Percentiles rank a stretch among this genome's conserved stretches.
Conservation (phyloP, 2,113 vertebrate species). For the Ornithorhynchus anatinus region DNA sequence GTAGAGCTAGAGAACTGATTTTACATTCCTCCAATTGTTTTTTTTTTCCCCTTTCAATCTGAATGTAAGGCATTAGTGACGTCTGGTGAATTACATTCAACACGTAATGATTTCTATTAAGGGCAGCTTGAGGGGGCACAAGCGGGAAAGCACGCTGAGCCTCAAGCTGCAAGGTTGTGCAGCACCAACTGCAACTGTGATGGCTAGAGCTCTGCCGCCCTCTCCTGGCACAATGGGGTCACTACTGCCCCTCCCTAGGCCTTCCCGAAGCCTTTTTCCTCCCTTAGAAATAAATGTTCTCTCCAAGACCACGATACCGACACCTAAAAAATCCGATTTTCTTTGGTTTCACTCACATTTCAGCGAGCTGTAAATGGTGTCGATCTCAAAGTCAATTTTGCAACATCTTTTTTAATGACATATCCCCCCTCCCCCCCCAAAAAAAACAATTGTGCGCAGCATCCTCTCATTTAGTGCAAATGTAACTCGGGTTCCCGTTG, state of each 20-base stretch:
- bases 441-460: not conserved
- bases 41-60: not conserved
- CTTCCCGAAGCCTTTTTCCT: not conserved
- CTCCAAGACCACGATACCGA: constrained; percentile 47
- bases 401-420: constrained; percentile 1
- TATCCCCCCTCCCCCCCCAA: not conserved
- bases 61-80: constrained; percentile 59
- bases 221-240: constrained; percentile 51
- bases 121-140: not conserved
- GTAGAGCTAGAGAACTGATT: not conserved
- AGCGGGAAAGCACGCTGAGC: not conserved
- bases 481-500: not conserved
- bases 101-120: constrained; percentile 33
- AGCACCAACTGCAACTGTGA: not conserved
- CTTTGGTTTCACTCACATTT: constrained; percentile 59
- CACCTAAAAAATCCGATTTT: constrained; percentile 39
- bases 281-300: not conserved
- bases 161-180: not conserved
- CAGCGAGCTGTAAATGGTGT: not conserved
- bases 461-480: not conserved
- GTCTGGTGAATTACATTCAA: constrained; percentile 53
- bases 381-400: not conserved
- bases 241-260: not conserved
- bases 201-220: constrained; percentile 62
- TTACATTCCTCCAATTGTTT: constrained; percentile 1